Base-by-base conservation (phyloP, 2,888 invertebrate genomes). In the Balanococcus diminutus region DNA sequence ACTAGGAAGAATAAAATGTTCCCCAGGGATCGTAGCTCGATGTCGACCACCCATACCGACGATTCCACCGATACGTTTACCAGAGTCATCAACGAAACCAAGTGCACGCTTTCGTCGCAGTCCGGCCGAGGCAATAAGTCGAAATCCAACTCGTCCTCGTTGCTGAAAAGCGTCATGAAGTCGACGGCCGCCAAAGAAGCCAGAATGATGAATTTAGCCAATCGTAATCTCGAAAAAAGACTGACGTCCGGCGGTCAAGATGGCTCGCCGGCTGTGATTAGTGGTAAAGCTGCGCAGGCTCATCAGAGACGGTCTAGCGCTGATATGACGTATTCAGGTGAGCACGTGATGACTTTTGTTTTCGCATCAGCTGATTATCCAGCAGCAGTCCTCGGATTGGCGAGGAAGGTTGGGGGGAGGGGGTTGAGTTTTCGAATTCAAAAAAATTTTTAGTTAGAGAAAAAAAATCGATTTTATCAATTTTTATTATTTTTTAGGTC, bases 1-100 rank as follows among this genome's bases (percentile, higher is more conserved):
- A 93, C 92, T 89, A 92, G 92, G 88, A 89, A 91, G 79, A n/a
- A n/a, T n/a, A n/a, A n/a, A n/a, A 72, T 86, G 25, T 88, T 88
- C 51, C 87, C 88, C 87, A 89, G 91, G 16, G 91, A 91, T 88
- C 91, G 91, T 88, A 90, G 90, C 88, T 86, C 87, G 90, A 90
- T 88, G 89, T 91, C 90, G 90, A 92, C 90, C 90, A 32, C 28
- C 6, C 31, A n/a, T 28, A 36, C 46, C 36, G 86, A 84, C 25
- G 83, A 83, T 39, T n/a, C 86, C 4, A 22, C 86, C 16, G 86
- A 81, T 36, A 86, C 82, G 28, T 87, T 87, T 67, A 86, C 86
- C 42, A 86, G 87, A 19, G 87, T 87, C 32, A 81, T 87, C 19
- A 83, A 82, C 56, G 84, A 87, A 8, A 84, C 87, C 2, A 84